These are phyloP conservation scores for Urosaurus nigricauda DNA, from an alignment of 2,797 vertebrate species.

Conservation along the genomic window DNA sequence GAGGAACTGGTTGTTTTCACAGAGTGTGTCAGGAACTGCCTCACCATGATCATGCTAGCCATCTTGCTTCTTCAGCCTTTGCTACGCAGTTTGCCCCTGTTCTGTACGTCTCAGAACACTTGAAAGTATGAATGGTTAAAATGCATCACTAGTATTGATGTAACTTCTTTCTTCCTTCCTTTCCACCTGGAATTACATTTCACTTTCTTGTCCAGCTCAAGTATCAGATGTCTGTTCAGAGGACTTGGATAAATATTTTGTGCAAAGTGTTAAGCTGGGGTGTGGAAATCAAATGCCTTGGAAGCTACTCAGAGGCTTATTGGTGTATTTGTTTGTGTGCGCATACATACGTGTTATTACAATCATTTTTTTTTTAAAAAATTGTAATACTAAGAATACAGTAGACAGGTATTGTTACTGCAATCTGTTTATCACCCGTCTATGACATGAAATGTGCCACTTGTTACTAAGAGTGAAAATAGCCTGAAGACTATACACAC, in stretches of 20 bases:
- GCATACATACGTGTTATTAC: slow-evolving; percentile 36
- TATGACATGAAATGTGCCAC: background rate
- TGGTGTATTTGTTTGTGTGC: slow-evolving; percentile 24
- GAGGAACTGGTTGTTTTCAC: slow-evolving; percentile 43
- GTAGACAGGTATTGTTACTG: too few species aligned
- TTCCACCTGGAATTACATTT: slow-evolving; percentile 40
- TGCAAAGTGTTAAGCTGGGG: slow-evolving; percentile 55
- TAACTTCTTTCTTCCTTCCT: slow-evolving; percentile 42
- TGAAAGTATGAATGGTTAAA: slow-evolving; percentile 30
- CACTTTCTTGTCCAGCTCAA: slow-evolving; percentile 31
- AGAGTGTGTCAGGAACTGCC: slow-evolving; percentile 22
- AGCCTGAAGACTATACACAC: background rate
- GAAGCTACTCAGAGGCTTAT: slow-evolving; percentile 36
- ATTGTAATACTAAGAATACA: background rate
- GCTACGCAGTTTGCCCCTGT: slow-evolving; percentile 22
- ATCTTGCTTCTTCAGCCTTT: slow-evolving; percentile 24
- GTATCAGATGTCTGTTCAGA: slow-evolving; percentile 57
- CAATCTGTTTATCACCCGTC: background rate
- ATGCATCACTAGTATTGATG: slow-evolving; percentile 28
- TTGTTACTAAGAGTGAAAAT: background rate
- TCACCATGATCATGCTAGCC: slow-evolving; percentile 11
- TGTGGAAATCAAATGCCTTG: slow-evolving; percentile 59
- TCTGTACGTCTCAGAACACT: slow-evolving; percentile 44
- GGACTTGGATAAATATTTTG: slow-evolving; percentile 56
- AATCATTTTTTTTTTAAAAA: background rate